These are phyloP conservation scores for Heliconius sara DNA, from an alignment of 2,888 invertebrate species.

Conservation along the genomic window DNA sequence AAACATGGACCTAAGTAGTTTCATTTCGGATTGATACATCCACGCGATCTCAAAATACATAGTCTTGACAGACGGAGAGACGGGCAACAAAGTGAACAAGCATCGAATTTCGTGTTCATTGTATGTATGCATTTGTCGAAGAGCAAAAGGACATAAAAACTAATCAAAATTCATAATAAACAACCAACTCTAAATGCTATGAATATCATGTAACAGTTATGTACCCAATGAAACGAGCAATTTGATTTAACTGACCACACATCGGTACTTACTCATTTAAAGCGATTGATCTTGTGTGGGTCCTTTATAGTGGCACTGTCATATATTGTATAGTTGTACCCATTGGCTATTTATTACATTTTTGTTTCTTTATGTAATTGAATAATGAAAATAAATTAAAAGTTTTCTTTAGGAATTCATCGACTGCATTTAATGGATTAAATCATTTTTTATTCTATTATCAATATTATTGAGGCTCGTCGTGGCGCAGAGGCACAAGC, in stretches of 20 bases:
- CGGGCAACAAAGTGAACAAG: neutral
- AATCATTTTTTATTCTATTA: too few species aligned
- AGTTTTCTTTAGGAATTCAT: neutral
- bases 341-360: neutral
- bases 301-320: neutral
- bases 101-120: neutral
- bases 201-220: conserved; percentile 41
- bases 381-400: neutral
- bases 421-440: too few species aligned
- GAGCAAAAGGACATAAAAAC: conserved; percentile 28
- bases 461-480: too few species aligned
- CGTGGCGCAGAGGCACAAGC: too few species aligned
- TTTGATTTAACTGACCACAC: conserved; percentile 44
- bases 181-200: conserved; percentile 39
- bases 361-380: neutral
- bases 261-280: conserved; percentile 40
- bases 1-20: too few species aligned
- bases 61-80: too few species aligned
- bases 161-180: conserved; percentile 40
- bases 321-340: neutral
- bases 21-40: too few species aligned
- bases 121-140: conserved; percentile 2
- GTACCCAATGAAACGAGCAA: conserved; percentile 43
- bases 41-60: too few species aligned
- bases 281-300: conserved; percentile 37